These are phyloP conservation scores for Metopolophium dirhodum DNA, from an alignment of 1,140 invertebrate genomes.

Conservation along the genomic window DNA sequence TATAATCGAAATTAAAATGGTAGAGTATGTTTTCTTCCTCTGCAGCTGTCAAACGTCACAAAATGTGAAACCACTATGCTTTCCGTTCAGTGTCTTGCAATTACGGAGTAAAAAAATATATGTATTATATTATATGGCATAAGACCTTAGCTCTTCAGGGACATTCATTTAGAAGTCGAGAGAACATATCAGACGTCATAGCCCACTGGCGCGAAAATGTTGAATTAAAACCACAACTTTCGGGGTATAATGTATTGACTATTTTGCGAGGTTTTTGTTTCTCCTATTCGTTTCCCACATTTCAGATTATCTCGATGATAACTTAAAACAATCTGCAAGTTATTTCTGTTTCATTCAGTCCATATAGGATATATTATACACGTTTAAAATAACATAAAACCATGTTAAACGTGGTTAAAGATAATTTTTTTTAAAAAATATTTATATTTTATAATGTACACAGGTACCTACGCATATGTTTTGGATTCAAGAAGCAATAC, in stretches of 20 bases:
- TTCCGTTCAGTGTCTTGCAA: not conserved
- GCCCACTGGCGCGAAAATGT: not conserved
- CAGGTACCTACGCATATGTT: not conserved
- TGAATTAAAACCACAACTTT: not conserved
- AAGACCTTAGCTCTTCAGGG: not conserved
- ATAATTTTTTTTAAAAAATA: not conserved
- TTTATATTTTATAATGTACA: not conserved
- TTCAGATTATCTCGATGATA: not conserved
- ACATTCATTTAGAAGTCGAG: not conserved
- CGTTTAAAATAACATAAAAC: not conserved
- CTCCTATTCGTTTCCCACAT: not conserved
- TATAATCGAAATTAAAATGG: not conserved
- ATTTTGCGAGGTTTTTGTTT: not conserved
- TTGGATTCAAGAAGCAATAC: not conserved
- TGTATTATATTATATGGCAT: not conserved
- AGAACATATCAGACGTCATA: not conserved
- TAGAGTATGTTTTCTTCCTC: not conserved
- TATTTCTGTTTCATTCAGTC: not conserved
- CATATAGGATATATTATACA: not conserved
- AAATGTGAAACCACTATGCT: not conserved
- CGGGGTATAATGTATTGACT: not conserved
- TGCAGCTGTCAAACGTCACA: not conserved
- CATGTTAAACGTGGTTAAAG: not conserved
- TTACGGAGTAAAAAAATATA: not conserved
- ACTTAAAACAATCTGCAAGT: not conserved